Conservation (phyloP, 2,113 vertebrate species). For the Zapus hudsonius region DNA sequence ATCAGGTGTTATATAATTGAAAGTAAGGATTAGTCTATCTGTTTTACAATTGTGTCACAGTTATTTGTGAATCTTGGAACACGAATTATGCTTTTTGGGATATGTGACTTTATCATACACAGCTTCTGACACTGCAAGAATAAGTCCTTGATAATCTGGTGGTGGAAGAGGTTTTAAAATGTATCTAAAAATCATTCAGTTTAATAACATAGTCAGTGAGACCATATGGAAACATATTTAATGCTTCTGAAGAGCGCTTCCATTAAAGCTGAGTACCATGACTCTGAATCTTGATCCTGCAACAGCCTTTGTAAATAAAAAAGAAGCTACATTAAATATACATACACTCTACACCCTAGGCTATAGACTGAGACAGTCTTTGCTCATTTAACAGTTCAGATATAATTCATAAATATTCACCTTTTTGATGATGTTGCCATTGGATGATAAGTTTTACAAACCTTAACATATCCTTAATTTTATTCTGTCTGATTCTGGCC, state of each 20-base stretch:
- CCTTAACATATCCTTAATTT: no score
- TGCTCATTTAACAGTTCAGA: background rate
- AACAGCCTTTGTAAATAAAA: background rate
- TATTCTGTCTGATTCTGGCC: background rate
- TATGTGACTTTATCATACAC: background rate
- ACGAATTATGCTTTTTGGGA: no score
- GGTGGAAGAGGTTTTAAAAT: background rate
- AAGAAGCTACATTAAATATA: background rate
- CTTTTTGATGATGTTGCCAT: no score
- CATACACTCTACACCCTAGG: no score
- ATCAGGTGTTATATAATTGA: background rate
- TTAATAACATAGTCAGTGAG: background rate
- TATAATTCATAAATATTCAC: no score
- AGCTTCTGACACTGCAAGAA: background rate
- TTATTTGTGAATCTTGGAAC: no score
- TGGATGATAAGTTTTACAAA: background rate
- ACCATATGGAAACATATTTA: background rate
- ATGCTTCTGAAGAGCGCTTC: background rate
- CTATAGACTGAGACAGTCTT: no score
- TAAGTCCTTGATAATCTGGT: background rate
- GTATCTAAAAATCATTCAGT: no score
- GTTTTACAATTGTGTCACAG: background rate
- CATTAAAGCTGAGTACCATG: background rate
- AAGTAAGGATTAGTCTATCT: background rate
- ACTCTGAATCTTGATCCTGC: no score